Evolutionary conservation across 1,140 invertebrate genomes (phyloP).

Genomic region (Conus ventricosus): DNA sequence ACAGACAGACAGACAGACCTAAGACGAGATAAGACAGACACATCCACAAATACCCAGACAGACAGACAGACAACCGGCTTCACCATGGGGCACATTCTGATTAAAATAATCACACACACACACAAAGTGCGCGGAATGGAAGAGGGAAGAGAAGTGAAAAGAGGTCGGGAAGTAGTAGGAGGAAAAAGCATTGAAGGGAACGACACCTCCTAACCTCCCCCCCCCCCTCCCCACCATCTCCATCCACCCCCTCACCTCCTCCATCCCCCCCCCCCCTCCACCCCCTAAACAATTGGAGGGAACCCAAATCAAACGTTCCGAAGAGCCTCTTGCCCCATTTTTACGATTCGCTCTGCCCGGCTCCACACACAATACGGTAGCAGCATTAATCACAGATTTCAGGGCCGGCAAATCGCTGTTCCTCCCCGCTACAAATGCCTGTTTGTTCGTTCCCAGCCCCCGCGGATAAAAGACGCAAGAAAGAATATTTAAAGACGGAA

Average conservation of each 20-base stretch:
- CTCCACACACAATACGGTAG: background rate
- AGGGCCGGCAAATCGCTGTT: background rate
- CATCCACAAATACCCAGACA: background rate
- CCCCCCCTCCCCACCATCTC: too few species aligned
- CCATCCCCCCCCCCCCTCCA: too few species aligned
- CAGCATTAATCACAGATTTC: constrained; percentile 10
- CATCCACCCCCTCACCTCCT: too few species aligned
- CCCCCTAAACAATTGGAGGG: background rate
- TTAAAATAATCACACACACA: too few species aligned
- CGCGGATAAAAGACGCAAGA: background rate
- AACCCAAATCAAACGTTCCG: background rate
- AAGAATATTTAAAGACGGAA: constrained; percentile 36
- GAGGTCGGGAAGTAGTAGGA: background rate
- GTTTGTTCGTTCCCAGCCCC: constrained; percentile 22
- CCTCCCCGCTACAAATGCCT: constrained; percentile 24
- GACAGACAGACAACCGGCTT: background rate
- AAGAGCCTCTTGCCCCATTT: background rate
- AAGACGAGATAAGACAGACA: background rate
- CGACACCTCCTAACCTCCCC: background rate
- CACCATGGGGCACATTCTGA: too few species aligned
- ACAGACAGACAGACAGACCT: background rate
- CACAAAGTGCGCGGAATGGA: background rate
- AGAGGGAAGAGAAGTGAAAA: background rate
- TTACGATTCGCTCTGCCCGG: background rate
- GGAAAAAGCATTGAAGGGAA: background rate